Base-by-base conservation (phyloP, 1,140 invertebrate genomes). In the Vanessa atalanta region DNA sequence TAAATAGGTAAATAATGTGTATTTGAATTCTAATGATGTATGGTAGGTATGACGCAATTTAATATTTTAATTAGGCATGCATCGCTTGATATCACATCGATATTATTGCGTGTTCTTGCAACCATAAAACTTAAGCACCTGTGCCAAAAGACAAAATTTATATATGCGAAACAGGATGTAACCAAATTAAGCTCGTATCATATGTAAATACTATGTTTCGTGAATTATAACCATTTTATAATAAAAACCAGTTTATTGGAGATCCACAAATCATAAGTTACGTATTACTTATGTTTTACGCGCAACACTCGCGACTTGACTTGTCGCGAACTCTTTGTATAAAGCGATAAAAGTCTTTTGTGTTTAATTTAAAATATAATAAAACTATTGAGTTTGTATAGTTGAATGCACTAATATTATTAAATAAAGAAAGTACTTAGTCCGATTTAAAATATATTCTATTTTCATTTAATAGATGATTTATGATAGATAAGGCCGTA, bases 111-210 rank as follows among this genome's bases (percentile, higher is more conserved):
- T 53, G 16, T n/a, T 67, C n/a, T 53, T 67, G 26, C n/a, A 68
- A 53, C 23, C 53, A 57, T 57, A 57, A 57, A 57, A 57, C 20
- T 61, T 73, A 37, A 73, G 47, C 65, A 73, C 55, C 23, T 73
- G 72, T 73, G 68, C 63, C 47, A 70, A 75, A 66, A 75, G 51
- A 60, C 57, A 48, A 61, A 74, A 73, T 66, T 48, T 57, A 51
- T 74, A 48, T 69, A 47, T 51, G n/a, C 64, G 75, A 79, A 79
- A 79, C 78, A 79, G 75, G 78, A 79, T 77, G 65, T 73, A 55
- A 68, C 70, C 50, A 70, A 48, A 66, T 65, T 48, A 64, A 55
- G 65, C 51, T 61, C 67, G 75, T 76, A 76, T 74, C 65, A 76
- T 76, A 79, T 76, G 64, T 63, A 79, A 76, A 79, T 73, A 73